Evolutionary conservation across 92 coral and sea anemone genomes (phyloP), one percentile per base, ranked within the genome.

Genomic region (Epizoanthus illoricatus): DNA sequence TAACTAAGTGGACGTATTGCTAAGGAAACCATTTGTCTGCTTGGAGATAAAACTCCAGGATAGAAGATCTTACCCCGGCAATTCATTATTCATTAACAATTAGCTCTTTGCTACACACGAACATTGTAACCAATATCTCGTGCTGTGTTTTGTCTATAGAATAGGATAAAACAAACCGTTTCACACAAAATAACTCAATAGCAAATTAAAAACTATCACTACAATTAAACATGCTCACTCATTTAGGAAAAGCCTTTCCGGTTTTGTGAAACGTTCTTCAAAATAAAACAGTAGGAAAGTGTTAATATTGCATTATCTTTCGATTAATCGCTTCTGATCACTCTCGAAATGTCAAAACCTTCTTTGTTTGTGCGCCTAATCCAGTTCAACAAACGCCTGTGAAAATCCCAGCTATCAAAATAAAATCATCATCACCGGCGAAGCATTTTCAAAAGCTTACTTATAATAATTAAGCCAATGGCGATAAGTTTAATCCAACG

Each of bases 251-350:
- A 28, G 82, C 43, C 54, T 78, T 78, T 78, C 71, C 82, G 82
- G 82, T 64, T 16, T 57, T 7, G 62, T 45, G 59, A 52, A 39
- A 43, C 54, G 54, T 58, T 41, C 71, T 65, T 81, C 65, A 69
- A 83, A 73, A 68, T 47, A 65, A 65, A 66, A 86, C 82, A 73
- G 86, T 68, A 64, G 71, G 79, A 42, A 49, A 58, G 54, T 72
- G 74, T 86, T 86, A 86, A 81, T 73, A 86, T 40, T 81, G 78
- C 74, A 86, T 81, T 86, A 81, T 78, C 82, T 78, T 63, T 63
- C 82, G 42, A 78, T 78, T 78, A 78, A 78, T 78, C 82, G 71
- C 71, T 16, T 23, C 72, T 78, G 82, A 78, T 43, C 71, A 66
- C 73, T 68, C 73, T 40, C n/a, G 73, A 68, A 68, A 19, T 68